Conservation (phyloP, 1,140 invertebrate genomes). For the Matsumurasca onukii region DNA sequence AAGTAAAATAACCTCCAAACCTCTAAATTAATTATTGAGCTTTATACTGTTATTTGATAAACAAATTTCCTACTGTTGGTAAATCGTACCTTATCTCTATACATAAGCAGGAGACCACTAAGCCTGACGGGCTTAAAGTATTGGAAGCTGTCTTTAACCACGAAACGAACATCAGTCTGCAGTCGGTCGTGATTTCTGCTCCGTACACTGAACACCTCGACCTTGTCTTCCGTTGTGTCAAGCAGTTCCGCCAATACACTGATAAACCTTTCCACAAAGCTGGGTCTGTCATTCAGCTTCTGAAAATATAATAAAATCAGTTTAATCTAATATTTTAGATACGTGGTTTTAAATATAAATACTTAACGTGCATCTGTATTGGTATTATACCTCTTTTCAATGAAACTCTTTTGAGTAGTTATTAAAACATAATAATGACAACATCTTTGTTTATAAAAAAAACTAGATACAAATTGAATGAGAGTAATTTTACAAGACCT, state of each 20-base stretch:
- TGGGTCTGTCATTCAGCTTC: neutral
- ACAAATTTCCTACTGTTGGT: too few relatives aligned
- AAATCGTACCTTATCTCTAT: neutral
- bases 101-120: neutral
- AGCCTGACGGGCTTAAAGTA: neutral
- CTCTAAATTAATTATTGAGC: too few relatives aligned
- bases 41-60: too few relatives aligned
- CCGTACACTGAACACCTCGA: neutral
- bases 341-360: too few relatives aligned
- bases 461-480: too few relatives aligned
- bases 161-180: neutral
- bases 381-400: too few relatives aligned
- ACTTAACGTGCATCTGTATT: too few relatives aligned
- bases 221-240: neutral
- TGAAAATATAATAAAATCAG: neutral
- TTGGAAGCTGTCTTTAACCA: neutral
- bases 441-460: too few relatives aligned
- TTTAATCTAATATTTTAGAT: neutral
- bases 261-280: neutral
- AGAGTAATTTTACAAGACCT: too few relatives aligned
- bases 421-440: too few relatives aligned
- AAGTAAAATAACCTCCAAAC: too few relatives aligned
- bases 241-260: neutral
- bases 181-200: neutral
- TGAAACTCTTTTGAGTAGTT: too few relatives aligned